A percentile compares a stretch with the other conserved stretches of the same genome.
These are phyloP conservation scores for Cryptus viduatorius DNA, from an alignment of 2,888 invertebrate species.

Conservation along the genomic window DNA sequence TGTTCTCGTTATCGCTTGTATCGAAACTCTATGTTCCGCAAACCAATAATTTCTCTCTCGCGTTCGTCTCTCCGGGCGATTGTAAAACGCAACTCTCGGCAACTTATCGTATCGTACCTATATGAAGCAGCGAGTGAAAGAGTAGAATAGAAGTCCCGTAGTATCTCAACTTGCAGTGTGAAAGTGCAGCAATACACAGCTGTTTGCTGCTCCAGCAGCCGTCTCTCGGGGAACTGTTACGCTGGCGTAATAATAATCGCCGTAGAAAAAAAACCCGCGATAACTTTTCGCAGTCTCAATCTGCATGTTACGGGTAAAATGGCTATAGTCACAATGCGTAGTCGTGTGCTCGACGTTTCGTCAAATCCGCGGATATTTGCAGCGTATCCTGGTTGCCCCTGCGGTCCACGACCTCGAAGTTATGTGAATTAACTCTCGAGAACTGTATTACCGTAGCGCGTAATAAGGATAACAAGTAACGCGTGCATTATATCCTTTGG, in stretches of 20 bases:
- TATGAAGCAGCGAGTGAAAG: conserved; percentile 27
- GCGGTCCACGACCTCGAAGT: conserved; percentile 19
- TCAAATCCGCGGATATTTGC: conserved; percentile 12
- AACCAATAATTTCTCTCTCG: conserved; percentile 3
- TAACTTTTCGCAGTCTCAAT: conserved; percentile 8
- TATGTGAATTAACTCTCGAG: conserved; percentile 16
- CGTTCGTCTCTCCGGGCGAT: conserved; percentile 21
- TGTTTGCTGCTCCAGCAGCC: not conserved
- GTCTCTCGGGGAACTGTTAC: conserved; percentile 1
- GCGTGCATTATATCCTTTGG: not conserved
- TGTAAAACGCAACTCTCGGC: conserved; percentile 6
- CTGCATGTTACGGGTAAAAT: conserved; percentile 3
- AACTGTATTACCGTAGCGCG: not conserved
- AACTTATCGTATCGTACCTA: conserved; percentile 23
- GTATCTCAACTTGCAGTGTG: conserved; percentile 14
- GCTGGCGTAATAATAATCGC: conserved; percentile 37
- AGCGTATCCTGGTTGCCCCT: conserved; percentile 24
- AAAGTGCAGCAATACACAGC: conserved; percentile 41
- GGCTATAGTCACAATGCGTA: not conserved
- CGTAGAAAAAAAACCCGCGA: not conserved
- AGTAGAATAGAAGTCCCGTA: conserved; percentile 19
- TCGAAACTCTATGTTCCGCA: not conserved
- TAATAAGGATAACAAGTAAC: not conserved
- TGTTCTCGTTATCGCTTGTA: not conserved
- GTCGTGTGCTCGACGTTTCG: not conserved